Percentiles rank a stretch among this genome's conserved stretches.
These are phyloP conservation scores for Origma solitaria DNA, from an alignment of 2,113 vertebrate genomes.

Conservation along the genomic window DNA sequence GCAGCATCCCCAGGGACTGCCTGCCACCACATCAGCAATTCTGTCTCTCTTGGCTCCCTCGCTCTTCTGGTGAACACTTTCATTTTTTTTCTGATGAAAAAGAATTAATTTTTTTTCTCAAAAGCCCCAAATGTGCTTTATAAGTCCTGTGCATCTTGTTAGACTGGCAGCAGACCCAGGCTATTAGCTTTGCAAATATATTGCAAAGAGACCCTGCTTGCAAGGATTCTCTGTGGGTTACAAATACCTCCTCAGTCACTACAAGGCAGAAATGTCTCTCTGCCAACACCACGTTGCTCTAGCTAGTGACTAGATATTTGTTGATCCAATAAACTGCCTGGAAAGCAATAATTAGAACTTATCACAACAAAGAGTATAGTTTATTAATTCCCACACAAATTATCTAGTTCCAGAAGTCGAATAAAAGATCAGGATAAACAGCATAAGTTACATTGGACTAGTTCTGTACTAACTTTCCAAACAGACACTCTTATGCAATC, in stretches of 20 bases:
- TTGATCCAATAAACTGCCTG: conserved; percentile 2
- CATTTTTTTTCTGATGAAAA: background rate
- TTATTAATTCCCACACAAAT: conserved; percentile 38
- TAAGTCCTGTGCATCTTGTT: background rate
- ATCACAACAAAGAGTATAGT: background rate
- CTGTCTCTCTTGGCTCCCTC: background rate
- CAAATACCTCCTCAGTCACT: background rate
- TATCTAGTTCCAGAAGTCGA: background rate
- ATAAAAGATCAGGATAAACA: conserved; percentile 17
- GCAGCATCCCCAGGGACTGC: background rate
- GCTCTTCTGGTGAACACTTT: background rate
- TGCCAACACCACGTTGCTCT: background rate
- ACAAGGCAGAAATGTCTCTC: background rate
- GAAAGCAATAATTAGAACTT: background rate
- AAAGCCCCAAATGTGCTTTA: background rate
- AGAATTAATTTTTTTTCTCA: background rate
- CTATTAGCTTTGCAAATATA: background rate
- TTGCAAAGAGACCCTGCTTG: background rate
- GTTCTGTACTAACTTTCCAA: conserved; percentile 6
- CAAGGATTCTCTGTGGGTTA: background rate
- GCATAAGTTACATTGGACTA: background rate
- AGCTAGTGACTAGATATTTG: background rate
- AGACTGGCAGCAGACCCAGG: background rate
- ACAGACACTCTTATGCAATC: background rate
- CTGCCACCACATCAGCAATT: background rate